Base-by-base conservation (phyloP, 2,888 invertebrate genomes). In the Caenorhabditis sp. region DNA sequence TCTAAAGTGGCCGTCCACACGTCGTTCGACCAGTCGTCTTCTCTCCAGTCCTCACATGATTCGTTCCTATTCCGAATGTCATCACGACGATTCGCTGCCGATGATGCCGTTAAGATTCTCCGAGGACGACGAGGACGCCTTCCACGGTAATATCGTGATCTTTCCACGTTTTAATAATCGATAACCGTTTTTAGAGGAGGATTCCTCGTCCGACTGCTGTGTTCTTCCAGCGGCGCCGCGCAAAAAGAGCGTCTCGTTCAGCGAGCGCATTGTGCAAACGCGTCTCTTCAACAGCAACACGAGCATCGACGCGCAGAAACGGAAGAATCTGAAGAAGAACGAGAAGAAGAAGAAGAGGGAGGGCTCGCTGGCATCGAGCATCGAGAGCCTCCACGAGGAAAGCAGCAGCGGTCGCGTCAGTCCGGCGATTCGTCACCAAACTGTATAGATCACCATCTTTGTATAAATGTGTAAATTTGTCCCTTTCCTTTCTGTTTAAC, bases 341-440 rank as follows among this genome's bases (percentile, higher is more conserved):
- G 75, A 66, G 27, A 71, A 75, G 55, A 72, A 73, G 73, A 78
- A 74, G 76, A 79, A 73, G 70, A 46, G 70, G 17, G 74, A 68
- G 55, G 50, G 53, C 13, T 73, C 63, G 11, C 35, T 63, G 11
- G 53, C 63, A 8, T 43, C 50, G 20, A 48, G 48, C 17, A 70
- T 70, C 22, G 70, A 70, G 26, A 70, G 70, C 46, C 59, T 70
- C 22, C 43, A 61, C 13, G 70, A 70, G 30, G 70, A 70, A 39
- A 39, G 52, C 6, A 15, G 41, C 20, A 13, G 11, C 13, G 70
- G 59, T 37, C 59, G 59, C 20, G 37, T 70, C 45, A 70, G 53
- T 30, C 70, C 70, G 30, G 43, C 59, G 45, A 50, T 48, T 48
- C 70, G 59, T 9, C 70, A 59, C 35, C 59, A 70, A 70, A 70